Evolutionary conservation across 1,140 invertebrate genomes (phyloP), one percentile per base, ranked within the genome.

Genomic region (Zaprionus lachaisei): DNA sequence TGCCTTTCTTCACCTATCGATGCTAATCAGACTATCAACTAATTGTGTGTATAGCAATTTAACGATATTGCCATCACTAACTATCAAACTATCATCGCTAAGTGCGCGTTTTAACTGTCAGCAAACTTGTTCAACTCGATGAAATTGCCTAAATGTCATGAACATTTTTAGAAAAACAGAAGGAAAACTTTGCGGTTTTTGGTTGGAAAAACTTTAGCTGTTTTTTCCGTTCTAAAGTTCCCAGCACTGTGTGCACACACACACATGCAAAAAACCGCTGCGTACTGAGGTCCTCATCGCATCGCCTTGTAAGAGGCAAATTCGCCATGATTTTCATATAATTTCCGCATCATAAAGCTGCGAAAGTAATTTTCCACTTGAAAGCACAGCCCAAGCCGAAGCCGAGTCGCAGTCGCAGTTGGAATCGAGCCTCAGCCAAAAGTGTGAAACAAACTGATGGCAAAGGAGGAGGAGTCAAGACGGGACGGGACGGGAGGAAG

Each of bases 271-370:
- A 20, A 51, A 24, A 51, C 47, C 22, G 47, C 47, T 51, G 20
- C 47, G 47, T 24, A 24, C 47, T 51, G 47, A 51, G 20, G 49
- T 57, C 62, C 57, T 61, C 68, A 24, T 70, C 51, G 47, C 58
- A 56, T 55, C 83, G 80, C 81, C 83, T 87, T 89, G 84, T 74
- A 89, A 89, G 68, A 71, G 81, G 84, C 81, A 89, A 89, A 89
- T 89, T 89, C 84, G 84, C 84, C 84, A 89, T 89, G 84, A 89
- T 92, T 92, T 92, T 92, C 91, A 92, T 92, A 92, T 92, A 92
- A 92, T 92, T 92, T 92, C 91, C 91, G 91, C 91, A 92, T 92
- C 91, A 92, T 92, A 92, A 92, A 92, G 84, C 91, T 92, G 91
- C 82, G 84, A 92, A 92, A 92, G 91, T 92, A 92, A 92, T 92